Percentiles rank a stretch among this genome's conserved stretches.
Conservation (phyloP, 2,797 vertebrate species). For the Lophotriccus pileatus region DNA sequence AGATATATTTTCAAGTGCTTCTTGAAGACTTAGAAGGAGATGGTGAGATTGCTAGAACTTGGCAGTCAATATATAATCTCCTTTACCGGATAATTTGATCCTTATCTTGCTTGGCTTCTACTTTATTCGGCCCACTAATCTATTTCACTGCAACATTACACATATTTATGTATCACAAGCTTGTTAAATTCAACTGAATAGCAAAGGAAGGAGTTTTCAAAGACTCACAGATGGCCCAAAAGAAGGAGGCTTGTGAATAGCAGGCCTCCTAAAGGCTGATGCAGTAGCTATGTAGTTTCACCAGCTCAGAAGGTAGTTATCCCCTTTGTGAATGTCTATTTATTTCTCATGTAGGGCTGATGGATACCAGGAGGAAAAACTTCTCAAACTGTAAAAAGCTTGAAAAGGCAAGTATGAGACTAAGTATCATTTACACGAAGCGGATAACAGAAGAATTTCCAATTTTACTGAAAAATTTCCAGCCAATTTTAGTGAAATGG, state of each 20-base stretch:
- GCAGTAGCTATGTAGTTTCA: not conserved
- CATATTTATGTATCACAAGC: not conserved
- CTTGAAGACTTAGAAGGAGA: not conserved
- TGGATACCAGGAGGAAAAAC: not conserved
- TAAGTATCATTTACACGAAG: not conserved
- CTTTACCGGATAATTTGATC: not conserved
- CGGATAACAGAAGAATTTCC: not conserved
- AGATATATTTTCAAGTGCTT: not conserved
- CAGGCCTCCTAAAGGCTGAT: not conserved
- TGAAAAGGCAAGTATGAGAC: not conserved
- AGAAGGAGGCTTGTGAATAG: not conserved
- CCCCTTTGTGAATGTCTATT: not conserved
- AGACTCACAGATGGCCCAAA: not conserved
- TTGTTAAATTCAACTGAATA: not conserved
- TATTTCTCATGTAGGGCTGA: not conserved
- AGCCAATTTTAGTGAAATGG: not conserved
- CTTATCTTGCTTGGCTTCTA: not conserved
- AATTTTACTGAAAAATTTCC: not conserved
- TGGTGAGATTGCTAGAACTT: not conserved
- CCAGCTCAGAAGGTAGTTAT: not conserved
- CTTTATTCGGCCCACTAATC: not conserved
- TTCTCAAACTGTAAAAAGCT: not conserved
- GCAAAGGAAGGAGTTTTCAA: not conserved
- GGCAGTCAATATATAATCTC: not conserved
- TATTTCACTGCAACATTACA: not conserved